A percentile compares a stretch with the other conserved stretches of the same genome.
These are phyloP conservation scores for Branchellion lobata DNA, from an alignment of 2,888 invertebrate species.

Conservation along the genomic window DNA sequence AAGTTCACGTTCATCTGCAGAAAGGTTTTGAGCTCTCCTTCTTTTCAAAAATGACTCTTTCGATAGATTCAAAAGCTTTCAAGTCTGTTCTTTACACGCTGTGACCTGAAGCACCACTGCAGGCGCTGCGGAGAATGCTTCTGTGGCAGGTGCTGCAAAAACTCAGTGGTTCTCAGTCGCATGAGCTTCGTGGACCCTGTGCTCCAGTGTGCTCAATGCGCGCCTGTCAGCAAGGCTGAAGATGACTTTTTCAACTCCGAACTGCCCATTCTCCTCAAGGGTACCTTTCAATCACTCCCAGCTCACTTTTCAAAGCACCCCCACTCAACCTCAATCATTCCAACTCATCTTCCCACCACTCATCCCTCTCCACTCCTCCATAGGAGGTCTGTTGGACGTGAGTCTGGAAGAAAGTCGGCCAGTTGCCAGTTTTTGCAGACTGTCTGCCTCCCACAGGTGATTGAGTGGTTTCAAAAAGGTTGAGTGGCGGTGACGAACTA, in stretches of 20 bases:
- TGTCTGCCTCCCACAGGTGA: too few relatives aligned
- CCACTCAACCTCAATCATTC: too few relatives aligned
- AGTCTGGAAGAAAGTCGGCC: too few relatives aligned
- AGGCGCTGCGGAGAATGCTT: slow-evolving; percentile 65
- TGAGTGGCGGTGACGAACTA: too few relatives aligned
- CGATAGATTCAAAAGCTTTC: not conserved
- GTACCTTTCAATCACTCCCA: slow-evolving; percentile 53
- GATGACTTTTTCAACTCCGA: slow-evolving; percentile 65
- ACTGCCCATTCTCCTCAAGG: slow-evolving; percentile 62
- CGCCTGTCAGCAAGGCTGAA: slow-evolving; percentile 61
- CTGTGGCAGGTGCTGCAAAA: slow-evolving; percentile 63
- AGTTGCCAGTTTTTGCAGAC: too few relatives aligned
- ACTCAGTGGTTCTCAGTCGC: slow-evolving; percentile 62
- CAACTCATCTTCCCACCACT: too few relatives aligned
- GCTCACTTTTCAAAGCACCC: too few relatives aligned
- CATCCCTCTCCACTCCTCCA: too few relatives aligned
- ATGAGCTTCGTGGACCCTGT: slow-evolving; percentile 67
- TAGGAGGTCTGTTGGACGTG: too few relatives aligned
- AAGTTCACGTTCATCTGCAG: slow-evolving; percentile 64
- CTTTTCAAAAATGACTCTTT: too few relatives aligned
- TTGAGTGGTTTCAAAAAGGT: too few relatives aligned
- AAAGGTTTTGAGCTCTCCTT: too few relatives aligned
- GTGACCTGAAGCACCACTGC: slow-evolving; percentile 67
- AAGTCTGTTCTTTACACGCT: not conserved
- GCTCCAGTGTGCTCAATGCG: slow-evolving; percentile 62